Base-by-base conservation (phyloP, 2,888 invertebrate species). In the Drosophila formosana region DNA sequence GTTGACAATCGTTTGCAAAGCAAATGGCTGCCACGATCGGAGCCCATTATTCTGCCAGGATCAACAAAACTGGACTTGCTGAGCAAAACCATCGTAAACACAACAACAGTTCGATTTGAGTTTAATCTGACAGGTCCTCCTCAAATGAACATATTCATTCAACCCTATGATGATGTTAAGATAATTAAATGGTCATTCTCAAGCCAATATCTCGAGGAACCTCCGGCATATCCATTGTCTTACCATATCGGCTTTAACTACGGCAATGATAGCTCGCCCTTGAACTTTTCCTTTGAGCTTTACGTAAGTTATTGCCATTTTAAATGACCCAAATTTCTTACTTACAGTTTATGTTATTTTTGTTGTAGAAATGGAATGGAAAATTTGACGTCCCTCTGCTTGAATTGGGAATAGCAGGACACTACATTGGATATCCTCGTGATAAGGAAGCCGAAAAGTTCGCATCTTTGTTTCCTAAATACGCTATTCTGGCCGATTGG, bases 391-490 rank as follows among this genome's bases (percentile, higher is more conserved):
- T 68, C 3, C 76, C 88, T 0, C 50, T 77, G 1, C 70, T 90
- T 18, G 92, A 94, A 72, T 66, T 94, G 23, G 93, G 92, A 1
- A 79, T 93, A n/a, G 89, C 90, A 2, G 93, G 92, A 11, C 93
- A 93, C 76, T 93, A 92, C 67, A 89, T 92, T 37, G 90, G 92
- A n/a, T 90, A 92, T 65, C 72, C 82, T 2, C 92, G 92, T 65
- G 93, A 93, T 25, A 82, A 87, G 2, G 89, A 92, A 45, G 93
- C 92, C 75, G 69, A 91, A 46, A 74, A 90, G 11, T 93, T 94
- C 62, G 77, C 93, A 41, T 77, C 89, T 4, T 88, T 92, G 64
- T 93, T 94, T 80, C 94, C 94, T 0, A 76, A 91, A 3, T 94
- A 93, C 92, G 89, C 93, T 0, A 76, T 90, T 91, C 4, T 92